Evolutionary conservation across 2,113 vertebrate species (phyloP).

Genomic region (Crotophaga sulcirostris): DNA sequence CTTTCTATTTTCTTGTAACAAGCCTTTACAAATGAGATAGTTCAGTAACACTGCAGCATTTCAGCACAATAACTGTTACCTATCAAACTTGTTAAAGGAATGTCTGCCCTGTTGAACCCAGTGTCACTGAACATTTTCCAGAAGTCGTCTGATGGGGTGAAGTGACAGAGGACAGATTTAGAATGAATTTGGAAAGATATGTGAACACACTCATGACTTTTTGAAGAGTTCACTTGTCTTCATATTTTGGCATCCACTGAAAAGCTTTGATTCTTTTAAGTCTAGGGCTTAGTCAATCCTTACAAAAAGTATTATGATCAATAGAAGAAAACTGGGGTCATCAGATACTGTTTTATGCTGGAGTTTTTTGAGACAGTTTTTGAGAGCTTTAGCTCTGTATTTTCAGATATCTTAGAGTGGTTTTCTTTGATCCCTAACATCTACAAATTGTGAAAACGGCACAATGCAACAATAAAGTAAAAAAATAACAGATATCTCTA

Average conservation of each 20-base stretch:
- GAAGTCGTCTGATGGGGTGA: constrained; percentile 4
- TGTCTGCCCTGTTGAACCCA: not conserved
- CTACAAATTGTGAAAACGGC: not conserved
- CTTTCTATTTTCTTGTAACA: not conserved
- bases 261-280: not conserved
- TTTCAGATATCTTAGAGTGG: not conserved
- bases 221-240: constrained; percentile 10
- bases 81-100: constrained; percentile 38
- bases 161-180: constrained; percentile 21
- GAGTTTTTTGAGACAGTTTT: not conserved
- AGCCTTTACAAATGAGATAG: not conserved
- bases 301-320: not conserved
- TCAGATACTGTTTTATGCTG: not conserved
- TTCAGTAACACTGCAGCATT: not conserved
- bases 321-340: not conserved
- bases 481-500: not conserved
- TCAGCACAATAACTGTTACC: constrained; percentile 40
- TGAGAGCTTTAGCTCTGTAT: not conserved
- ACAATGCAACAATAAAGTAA: not conserved
- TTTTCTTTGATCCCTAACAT: not conserved
- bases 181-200: constrained; percentile 5
- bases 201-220: not conserved
- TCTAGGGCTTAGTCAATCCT: not conserved
- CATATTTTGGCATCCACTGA: not conserved
- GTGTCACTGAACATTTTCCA: constrained; percentile 42